A percentile compares a stretch with the other conserved stretches of the same genome.
Conservation (phyloP, 92 coral and sea anemone genomes). For the Diadumene lineata region DNA sequence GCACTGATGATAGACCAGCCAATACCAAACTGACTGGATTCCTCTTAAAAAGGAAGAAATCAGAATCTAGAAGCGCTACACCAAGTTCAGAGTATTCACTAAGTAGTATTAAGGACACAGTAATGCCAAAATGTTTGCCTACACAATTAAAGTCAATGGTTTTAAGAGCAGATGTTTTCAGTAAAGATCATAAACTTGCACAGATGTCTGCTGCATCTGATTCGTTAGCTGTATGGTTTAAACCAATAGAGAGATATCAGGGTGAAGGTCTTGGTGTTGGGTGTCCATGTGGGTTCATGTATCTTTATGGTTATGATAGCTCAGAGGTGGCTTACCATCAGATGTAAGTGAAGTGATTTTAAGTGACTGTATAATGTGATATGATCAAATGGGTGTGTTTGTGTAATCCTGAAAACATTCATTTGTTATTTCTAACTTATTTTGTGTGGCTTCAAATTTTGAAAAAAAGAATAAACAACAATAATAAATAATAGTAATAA, state of each 20-base stretch:
- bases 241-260: conserved; percentile 5
- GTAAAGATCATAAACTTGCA: conserved; percentile 29
- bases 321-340: conserved; percentile 26
- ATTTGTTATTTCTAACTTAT: too few species aligned
- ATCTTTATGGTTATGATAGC: conserved; percentile 37
- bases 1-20: not conserved
- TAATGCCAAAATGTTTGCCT: not conserved
- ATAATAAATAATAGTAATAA: too few species aligned
- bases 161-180: conserved; percentile 39
- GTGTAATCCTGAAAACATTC: too few species aligned
- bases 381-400: too few species aligned
- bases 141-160: conserved; percentile 22
- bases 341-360: conserved; percentile 25
- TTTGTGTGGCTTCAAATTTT: too few species aligned
- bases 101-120: conserved; percentile 2
- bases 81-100: conserved; percentile 36
- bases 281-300: conserved; percentile 46
- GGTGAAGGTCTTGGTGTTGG: conserved; percentile 5
- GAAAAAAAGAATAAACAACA: too few species aligned
- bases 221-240: conserved; percentile 47
- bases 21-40: conserved; percentile 19
- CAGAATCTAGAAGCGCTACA: conserved; percentile 29
- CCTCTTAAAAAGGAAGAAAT: conserved; percentile 33
- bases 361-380: too few species aligned
- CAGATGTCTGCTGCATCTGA: conserved; percentile 48